Conservation (phyloP, 1,140 invertebrate genomes). For the Gryon sp. region DNA sequence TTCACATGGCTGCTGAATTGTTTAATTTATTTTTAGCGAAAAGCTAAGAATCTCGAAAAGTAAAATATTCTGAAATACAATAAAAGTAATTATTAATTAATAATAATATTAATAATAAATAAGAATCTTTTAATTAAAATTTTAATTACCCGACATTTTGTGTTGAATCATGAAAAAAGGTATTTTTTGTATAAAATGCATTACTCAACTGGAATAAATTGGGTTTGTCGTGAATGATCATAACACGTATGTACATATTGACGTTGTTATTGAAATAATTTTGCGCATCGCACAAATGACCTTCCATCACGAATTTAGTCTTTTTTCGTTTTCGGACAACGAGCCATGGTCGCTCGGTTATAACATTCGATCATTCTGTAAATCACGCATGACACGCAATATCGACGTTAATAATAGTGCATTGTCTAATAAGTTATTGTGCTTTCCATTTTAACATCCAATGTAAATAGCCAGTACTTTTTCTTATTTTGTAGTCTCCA, state of each 20-base stretch:
- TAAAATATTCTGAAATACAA: too few species aligned
- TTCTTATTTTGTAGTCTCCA: too few species aligned
- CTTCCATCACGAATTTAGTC: constrained; percentile 13
- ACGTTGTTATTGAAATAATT: constrained; percentile 13
- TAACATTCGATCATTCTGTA: background rate
- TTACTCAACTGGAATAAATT: constrained; percentile 16
- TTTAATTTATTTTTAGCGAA: too few species aligned
- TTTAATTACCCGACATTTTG: too few species aligned
- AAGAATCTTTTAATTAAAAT: too few species aligned
- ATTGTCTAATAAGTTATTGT: background rate
- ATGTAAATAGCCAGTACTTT: too few species aligned
- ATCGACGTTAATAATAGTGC: constrained; percentile 8
- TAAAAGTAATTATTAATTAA: too few species aligned
- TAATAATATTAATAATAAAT: too few species aligned
- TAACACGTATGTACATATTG: background rate
- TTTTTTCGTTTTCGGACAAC: constrained; percentile 1
- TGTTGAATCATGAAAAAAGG: constrained; percentile 18
- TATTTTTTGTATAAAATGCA: too few species aligned
- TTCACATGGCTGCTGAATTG: too few species aligned
- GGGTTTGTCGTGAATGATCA: constrained; percentile 7
- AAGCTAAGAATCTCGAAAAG: too few species aligned
- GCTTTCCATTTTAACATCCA: background rate
- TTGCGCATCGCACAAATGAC: constrained; percentile 9
- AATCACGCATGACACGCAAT: constrained; percentile 7
- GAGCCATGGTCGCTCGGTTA: too few species aligned